Evolutionary conservation across 2,797 vertebrate species (phyloP), one percentile per base, ranked within the genome.

Genomic region (Bradypus variegatus): DNA sequence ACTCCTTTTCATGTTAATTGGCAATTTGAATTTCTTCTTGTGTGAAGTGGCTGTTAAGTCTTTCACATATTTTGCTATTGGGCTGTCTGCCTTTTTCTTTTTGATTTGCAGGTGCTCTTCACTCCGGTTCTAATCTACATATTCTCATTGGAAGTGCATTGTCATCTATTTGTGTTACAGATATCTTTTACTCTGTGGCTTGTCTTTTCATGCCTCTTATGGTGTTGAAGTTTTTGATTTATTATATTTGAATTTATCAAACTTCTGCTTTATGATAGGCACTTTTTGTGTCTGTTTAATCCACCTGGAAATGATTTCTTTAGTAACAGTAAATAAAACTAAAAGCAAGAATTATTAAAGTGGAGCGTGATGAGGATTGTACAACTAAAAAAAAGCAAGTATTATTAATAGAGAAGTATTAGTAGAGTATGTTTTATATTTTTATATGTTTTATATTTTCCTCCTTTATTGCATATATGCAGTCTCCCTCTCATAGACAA

Each of bases 1-100:
- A 85, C 50, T 82, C 91, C 85, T 75, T 92, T 95, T 94, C 62
- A 88, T 80, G 79, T 73, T 94, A 77, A 65, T 29, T 83, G 31
- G 69, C 48, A 58, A 79, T 84, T 10, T 64, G 73, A 90, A 85
- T 77, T 91, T 62, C 45, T 45, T 93, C 48, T 95, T 88, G 50
- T 65, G 21, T 85, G 27, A 86, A 58, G 45, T 36, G 8, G 55
- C 27, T 60, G 1, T 11, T n/a, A 23, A 41, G 31, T 64, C 25
- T 85, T 75, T 60, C 14, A 38, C n/a, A n/a, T 45, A 5, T 45
- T 84, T 31, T 33, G 50, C 75, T 70, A 85, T 48, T 77, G 62
- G 72, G 11, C 38, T 78, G 18, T 45, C 14, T 13, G 45, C 33
- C 15, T 86, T 90, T 80, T 76, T 69, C 15, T 70, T 83, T 45